Conservation (phyloP, 2,113 vertebrate genomes). For the Dissostichus mawsoni region DNA sequence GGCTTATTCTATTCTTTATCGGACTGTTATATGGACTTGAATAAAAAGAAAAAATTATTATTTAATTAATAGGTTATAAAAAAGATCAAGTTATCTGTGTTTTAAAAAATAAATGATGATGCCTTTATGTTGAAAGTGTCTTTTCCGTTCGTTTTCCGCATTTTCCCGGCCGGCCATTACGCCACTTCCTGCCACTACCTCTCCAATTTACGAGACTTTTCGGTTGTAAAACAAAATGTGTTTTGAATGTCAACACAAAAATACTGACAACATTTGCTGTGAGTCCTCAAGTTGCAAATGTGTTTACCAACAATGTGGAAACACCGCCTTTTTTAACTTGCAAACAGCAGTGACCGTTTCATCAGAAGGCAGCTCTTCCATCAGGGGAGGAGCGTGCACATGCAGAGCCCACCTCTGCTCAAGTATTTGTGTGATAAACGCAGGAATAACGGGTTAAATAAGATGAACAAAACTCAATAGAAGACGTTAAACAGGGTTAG, state of each 20-base stretch:
- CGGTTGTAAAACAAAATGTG: background rate
- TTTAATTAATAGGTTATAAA: too few species aligned
- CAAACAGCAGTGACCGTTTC: constrained; percentile 36
- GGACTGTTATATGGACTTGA: too few species aligned
- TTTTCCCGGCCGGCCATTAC: constrained; percentile 8
- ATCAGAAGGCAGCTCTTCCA: constrained; percentile 37
- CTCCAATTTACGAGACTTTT: background rate
- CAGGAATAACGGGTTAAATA: constrained; percentile 6
- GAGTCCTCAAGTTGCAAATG: background rate
- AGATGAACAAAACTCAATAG: constrained; percentile 30
- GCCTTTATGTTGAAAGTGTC: constrained; percentile 44
- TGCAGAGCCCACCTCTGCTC: constrained; percentile 11
- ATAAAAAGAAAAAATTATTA: too few species aligned
- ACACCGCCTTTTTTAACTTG: background rate
- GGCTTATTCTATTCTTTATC: too few species aligned
- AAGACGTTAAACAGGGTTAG: constrained; percentile 11
- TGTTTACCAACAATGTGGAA: background rate
- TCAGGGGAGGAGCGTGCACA: constrained; percentile 55
- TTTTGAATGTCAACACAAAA: background rate
- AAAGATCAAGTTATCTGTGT: too few species aligned
- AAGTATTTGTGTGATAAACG: constrained; percentile 3
- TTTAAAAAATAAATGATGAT: background rate
- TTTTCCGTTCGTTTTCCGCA: constrained; percentile 38
- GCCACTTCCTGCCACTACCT: constrained; percentile 51
- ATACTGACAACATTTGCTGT: background rate